These are phyloP conservation scores for Theonella swinhoei DNA, from an alignment of 37 sponge, comb jelly and placozoan genomes.

Conservation along the genomic window DNA sequence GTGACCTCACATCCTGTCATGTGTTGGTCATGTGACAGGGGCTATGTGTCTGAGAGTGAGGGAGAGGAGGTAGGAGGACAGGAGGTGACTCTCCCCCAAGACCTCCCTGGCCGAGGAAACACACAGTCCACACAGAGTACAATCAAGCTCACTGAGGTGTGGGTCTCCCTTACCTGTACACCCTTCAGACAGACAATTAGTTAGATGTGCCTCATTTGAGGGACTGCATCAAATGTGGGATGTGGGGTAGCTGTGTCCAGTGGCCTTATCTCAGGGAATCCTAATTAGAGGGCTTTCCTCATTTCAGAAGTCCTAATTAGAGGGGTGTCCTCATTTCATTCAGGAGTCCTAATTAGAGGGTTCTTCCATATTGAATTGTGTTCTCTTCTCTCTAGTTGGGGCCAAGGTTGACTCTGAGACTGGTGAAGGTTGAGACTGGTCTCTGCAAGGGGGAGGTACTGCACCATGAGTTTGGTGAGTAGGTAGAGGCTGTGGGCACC, in stretches of 20 bases:
- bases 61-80: conserved; percentile 73
- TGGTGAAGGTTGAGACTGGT: conserved; percentile 83
- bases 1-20: neutral
- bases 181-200: neutral
- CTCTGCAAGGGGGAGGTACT: conserved; percentile 85
- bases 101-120: conserved; percentile 80
- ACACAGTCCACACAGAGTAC: conserved; percentile 65
- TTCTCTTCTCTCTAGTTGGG: conserved; percentile 68
- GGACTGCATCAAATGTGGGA: too few relatives aligned
- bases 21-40: conserved; percentile 15
- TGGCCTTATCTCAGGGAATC: too few relatives aligned
- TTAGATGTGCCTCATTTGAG: too few relatives aligned
- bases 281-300: too few relatives aligned
- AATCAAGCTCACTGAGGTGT: conserved; percentile 76
- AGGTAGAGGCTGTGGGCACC: too few relatives aligned
- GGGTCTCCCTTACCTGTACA: neutral
- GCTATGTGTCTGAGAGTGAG: conserved; percentile 84
- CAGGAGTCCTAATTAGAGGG: too few relatives aligned
- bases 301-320: too few relatives aligned
- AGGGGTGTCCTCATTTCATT: too few relatives aligned
- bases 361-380: too few relatives aligned
- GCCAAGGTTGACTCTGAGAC: conserved; percentile 75
- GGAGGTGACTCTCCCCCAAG: conserved; percentile 75
- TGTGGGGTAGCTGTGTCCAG: too few relatives aligned
- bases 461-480: conserved; percentile 76